phyloP scores from a whole-genome alignment of 2,797 vertebrate species.

The Morelia viridis region DNA sequence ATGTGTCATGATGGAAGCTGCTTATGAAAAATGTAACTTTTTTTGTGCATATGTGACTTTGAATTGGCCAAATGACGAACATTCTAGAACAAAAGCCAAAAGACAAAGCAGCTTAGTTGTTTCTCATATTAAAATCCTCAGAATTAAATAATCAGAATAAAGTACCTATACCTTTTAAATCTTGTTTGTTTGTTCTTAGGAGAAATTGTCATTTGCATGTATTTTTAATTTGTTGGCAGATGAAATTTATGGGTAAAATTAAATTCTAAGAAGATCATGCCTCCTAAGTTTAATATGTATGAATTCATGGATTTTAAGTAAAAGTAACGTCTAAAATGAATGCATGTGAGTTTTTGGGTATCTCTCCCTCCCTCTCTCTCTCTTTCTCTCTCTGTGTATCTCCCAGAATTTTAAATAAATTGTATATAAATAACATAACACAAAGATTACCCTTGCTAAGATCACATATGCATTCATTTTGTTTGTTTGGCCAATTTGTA shows the following conservation, averaged over 20 bases:
- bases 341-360: background rate
- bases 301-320: background rate
- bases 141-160: background rate
- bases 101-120: background rate
- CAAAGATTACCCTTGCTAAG: background rate
- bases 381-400: background rate
- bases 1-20: background rate
- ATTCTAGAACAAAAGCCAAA: background rate
- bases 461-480: background rate
- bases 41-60: constrained; percentile 46
- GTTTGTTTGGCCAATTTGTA: background rate
- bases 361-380: no score
- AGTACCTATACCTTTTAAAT: background rate
- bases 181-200: background rate
- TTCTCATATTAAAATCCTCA: background rate
- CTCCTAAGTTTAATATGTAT: background rate
- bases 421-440: background rate
- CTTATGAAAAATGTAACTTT: constrained; percentile 58
- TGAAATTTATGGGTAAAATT: background rate
- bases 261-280: background rate
- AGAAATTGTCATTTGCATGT: background rate
- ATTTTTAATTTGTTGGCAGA: background rate
- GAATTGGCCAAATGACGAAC: constrained; percentile 58
- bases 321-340: background rate
- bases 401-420: background rate